Conservation (phyloP, 2,888 invertebrate genomes). For the Villa cingulata region DNA sequence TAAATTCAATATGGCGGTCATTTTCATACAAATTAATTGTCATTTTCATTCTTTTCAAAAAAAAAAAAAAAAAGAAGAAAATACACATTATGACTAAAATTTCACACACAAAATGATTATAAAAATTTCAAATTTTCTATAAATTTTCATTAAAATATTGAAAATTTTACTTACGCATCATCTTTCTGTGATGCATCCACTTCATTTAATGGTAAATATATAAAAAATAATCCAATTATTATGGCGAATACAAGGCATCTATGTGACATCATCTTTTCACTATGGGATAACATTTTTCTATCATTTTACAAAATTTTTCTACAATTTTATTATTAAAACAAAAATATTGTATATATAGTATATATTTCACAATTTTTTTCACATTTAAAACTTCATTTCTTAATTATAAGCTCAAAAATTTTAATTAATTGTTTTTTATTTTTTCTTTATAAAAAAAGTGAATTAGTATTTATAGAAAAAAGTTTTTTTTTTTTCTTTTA, state of each 20-base stretch:
- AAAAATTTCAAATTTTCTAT: too few species aligned
- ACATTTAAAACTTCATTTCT: too few species aligned
- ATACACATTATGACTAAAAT: too few species aligned
- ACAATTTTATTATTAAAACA: not conserved
- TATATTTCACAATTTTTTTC: too few species aligned
- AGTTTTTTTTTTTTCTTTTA: too few species aligned
- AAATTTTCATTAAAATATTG: not conserved
- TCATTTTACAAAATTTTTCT: too few species aligned
- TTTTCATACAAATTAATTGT: not conserved
- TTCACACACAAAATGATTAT: too few species aligned
- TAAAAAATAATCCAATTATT: not conserved
- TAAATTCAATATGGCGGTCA: not conserved
- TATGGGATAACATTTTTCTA: not conserved
- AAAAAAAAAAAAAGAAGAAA: too few species aligned
- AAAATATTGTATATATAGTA: too few species aligned
- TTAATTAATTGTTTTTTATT: not conserved
- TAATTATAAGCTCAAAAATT: too few species aligned
- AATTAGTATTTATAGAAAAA: not conserved
- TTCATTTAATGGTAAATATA: not conserved
- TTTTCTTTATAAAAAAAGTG: not conserved
- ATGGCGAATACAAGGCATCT: not conserved
- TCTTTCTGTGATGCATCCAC: slow-evolving; percentile 3
- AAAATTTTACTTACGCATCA: slow-evolving; percentile 7
- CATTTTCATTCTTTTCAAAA: not conserved
- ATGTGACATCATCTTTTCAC: not conserved